Conservation (phyloP, 2,113 vertebrate genomes). For the Aix galericulata region DNA sequence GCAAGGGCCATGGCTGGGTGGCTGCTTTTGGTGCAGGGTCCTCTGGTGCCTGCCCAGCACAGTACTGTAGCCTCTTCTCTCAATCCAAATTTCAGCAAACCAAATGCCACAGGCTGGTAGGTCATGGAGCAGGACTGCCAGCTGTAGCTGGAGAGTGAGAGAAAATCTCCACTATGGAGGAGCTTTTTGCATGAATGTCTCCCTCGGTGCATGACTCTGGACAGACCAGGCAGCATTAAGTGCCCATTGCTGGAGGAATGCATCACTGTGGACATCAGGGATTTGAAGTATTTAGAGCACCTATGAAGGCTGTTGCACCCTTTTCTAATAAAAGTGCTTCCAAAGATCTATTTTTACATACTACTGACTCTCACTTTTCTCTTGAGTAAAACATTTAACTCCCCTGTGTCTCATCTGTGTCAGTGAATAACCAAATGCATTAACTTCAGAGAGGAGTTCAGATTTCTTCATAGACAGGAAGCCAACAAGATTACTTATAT, state of each 20-base stretch:
- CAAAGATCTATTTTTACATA: conserved; percentile 39
- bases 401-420: neutral
- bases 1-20: neutral
- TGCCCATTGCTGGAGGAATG: neutral
- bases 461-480: conserved; percentile 27
- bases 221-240: neutral
- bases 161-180: neutral
- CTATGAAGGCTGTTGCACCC: neutral
- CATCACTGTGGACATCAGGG: neutral
- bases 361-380: neutral
- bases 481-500: neutral
- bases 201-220: no score
- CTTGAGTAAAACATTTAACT: conserved; percentile 24
- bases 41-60: neutral
- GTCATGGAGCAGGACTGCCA: neutral
- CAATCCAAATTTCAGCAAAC: neutral
- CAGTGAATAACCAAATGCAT: conserved; percentile 21
- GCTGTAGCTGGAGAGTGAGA: neutral
- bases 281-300: neutral
- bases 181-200: neutral
- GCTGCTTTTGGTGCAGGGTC: neutral
- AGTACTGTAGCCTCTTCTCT: neutral
- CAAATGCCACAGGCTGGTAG: neutral
- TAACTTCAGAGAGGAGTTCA: neutral
- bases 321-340: neutral